phyloP scores from a whole-genome alignment of 2,113 vertebrate species.

The Petaurus breviceps region DNA sequence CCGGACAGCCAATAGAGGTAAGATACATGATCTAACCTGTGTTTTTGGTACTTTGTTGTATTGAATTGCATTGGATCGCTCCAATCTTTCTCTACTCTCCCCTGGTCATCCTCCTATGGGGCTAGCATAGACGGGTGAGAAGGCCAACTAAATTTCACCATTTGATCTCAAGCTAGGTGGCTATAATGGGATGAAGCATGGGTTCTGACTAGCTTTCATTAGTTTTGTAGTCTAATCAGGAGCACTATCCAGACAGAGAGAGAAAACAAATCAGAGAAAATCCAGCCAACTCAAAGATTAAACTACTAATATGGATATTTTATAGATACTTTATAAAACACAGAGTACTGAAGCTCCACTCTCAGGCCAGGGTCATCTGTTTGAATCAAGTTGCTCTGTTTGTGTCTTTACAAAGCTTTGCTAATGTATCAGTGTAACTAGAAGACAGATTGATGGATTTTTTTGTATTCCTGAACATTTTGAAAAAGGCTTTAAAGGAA shows the following conservation, averaged over 20 bases:
- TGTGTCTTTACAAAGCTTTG: neutral
- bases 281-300: neutral
- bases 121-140: neutral
- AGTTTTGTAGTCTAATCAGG: neutral
- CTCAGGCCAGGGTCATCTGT: neutral
- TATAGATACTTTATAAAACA: neutral
- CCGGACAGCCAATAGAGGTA: neutral
- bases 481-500: neutral
- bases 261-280: neutral
- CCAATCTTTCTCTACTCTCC: too few relatives aligned
- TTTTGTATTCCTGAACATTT: neutral
- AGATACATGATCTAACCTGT: neutral
- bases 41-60: neutral
- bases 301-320: neutral
- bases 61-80: neutral
- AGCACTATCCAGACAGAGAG: neutral
- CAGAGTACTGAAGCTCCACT: neutral
- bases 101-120: neutral
- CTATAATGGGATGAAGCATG: neutral
- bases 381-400: neutral
- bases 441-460: neutral
- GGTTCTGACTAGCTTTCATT: neutral
- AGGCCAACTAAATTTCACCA: neutral
- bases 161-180: neutral
- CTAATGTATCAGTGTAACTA: neutral